Percentiles rank a stretch among this genome's conserved stretches.
phyloP scores from a whole-genome alignment of 1,140 invertebrate species.

The Drosophila simulans region DNA sequence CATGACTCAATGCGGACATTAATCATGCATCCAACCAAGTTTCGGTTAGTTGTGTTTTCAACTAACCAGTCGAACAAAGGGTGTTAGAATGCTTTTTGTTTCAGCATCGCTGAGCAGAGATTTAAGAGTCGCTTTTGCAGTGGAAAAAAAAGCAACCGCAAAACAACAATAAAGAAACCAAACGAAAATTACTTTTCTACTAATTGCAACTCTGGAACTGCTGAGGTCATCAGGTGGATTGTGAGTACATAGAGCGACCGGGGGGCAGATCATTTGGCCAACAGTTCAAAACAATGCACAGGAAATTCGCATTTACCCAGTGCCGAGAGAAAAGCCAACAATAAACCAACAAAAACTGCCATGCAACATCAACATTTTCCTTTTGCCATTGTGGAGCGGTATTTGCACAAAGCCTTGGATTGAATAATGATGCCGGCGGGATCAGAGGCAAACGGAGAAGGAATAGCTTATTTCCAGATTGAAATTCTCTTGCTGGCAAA shows the following conservation, averaged over 20 bases:
- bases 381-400: slow-evolving; percentile 30
- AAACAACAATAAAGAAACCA: slow-evolving; percentile 43
- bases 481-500: slow-evolving; percentile 6
- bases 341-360: slow-evolving; percentile 40
- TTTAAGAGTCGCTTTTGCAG: slow-evolving; percentile 15
- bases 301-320: slow-evolving; percentile 65
- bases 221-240: slow-evolving; percentile 41
- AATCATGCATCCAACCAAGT: slow-evolving; percentile 46
- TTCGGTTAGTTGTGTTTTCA: slow-evolving; percentile 22
- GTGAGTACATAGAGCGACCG: neutral
- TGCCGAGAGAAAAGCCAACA: slow-evolving; percentile 44
- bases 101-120: slow-evolving; percentile 56
- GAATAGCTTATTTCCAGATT: slow-evolving; percentile 33
- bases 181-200: slow-evolving; percentile 54
- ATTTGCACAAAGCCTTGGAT: slow-evolving; percentile 30
- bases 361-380: slow-evolving; percentile 47
- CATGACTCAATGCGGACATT: slow-evolving; percentile 59
- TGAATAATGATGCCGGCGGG: slow-evolving; percentile 25
- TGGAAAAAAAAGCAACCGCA: slow-evolving; percentile 12
- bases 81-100: slow-evolving; percentile 57
- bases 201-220: slow-evolving; percentile 57
- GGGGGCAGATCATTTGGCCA: slow-evolving; percentile 24
- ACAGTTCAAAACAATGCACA: slow-evolving; percentile 56
- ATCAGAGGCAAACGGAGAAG: neutral
- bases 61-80: slow-evolving; percentile 30